These are phyloP conservation scores for Calephelis virginiensis DNA, from an alignment of 1,140 invertebrate genomes.

Conservation along the genomic window DNA sequence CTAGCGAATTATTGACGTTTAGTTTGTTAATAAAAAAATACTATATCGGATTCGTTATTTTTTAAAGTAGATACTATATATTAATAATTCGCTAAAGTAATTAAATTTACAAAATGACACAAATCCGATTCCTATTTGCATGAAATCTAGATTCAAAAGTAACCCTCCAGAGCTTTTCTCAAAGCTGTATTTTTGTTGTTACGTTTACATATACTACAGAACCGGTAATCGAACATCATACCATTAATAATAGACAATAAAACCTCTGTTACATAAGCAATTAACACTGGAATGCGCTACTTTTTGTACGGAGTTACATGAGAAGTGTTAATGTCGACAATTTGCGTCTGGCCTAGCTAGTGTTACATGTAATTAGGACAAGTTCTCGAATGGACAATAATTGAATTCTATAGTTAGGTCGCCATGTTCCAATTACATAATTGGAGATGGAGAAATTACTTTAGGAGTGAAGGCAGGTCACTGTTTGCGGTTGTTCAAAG, in stretches of 20 bases:
- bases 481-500: background rate
- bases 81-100: no score
- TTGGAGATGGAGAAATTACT: constrained; percentile 10
- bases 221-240: background rate
- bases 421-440: constrained; percentile 23
- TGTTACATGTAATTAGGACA: constrained; percentile 37
- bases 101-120: no score
- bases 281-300: constrained; percentile 5
- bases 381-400: constrained; percentile 32
- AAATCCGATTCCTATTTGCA: no score
- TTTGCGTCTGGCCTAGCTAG: constrained; percentile 31
- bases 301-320: constrained; percentile 9
- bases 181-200: no score
- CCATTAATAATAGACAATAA: constrained; percentile 10
- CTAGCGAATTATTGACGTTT: no score
- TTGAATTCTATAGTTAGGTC: constrained; percentile 28
- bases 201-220: background rate
- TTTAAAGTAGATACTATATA: no score
- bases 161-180: no score
- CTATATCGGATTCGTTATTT: no score
- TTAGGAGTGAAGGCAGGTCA: background rate
- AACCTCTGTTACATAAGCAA: constrained; percentile 10
- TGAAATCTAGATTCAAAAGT: no score
- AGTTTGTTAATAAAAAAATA: no score
- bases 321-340: constrained; percentile 33